Conservation (phyloP, 2,888 invertebrate species). For the Eumerus sabulonum region DNA sequence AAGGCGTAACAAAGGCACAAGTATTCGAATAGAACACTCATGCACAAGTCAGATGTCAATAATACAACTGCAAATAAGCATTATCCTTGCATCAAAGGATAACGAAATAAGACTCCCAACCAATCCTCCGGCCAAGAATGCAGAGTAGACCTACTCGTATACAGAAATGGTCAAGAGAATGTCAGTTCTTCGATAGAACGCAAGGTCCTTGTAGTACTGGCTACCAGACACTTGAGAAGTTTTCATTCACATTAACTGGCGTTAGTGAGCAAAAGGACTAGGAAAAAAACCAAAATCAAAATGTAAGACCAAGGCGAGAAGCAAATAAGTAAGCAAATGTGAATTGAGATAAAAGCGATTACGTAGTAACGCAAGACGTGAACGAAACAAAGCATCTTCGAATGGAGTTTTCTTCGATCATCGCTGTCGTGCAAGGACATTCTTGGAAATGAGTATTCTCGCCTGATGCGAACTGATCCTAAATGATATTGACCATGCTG, state of each 20-base stretch:
- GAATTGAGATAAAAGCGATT: constrained; percentile 64
- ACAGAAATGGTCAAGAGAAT: no score
- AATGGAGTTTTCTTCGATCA: not conserved
- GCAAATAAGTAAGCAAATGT: constrained; percentile 60
- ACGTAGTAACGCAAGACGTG: constrained; percentile 13
- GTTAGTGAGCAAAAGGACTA: constrained; percentile 37
- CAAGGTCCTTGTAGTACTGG: no score
- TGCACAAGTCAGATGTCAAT: constrained; percentile 50
- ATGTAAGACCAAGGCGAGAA: constrained; percentile 20
- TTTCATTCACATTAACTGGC: constrained; percentile 47
- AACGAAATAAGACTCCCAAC: constrained; percentile 41
- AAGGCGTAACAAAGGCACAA: no score
- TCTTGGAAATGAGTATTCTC: constrained; percentile 56
- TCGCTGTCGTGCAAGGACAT: constrained; percentile 38
- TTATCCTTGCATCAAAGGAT: constrained; percentile 20
- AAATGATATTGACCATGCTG: constrained; percentile 54
- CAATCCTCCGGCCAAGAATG: no score
- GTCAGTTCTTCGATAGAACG: constrained; percentile 2
- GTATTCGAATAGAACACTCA: no score
- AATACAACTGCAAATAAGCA: constrained; percentile 21
- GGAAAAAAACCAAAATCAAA: constrained; percentile 36
- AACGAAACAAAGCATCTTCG: constrained; percentile 29
- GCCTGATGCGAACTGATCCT: constrained; percentile 57
- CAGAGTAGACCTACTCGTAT: no score
- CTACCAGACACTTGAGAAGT: constrained; percentile 48